Evolutionary conservation across 2,888 invertebrate species (phyloP), one percentile per base, ranked within the genome.

Genomic region (Volucella inflata): DNA sequence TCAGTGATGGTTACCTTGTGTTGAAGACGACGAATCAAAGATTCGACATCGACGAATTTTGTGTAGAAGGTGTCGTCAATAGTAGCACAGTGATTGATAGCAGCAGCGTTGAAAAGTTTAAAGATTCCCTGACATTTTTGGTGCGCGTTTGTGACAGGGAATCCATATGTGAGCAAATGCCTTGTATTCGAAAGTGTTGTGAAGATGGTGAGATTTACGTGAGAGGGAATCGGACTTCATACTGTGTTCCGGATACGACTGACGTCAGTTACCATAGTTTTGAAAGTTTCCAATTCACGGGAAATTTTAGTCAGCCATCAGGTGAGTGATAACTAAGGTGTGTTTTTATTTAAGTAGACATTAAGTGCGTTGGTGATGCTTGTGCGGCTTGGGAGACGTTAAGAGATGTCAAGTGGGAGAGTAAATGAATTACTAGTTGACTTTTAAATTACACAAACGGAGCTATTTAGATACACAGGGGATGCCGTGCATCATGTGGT

Each of bases 111-210:
- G 9, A 14, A 40, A 78, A 12, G 12, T 68, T 72, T 14, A 64
- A 55, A 12, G 75, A 48, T 67, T 75, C 78, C 9, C 72, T 75
- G 80, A 57, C 74, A 44, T 90, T 82, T 71, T 40, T 90, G 36
- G 84, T 91, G 40, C 89, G 90, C 4, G 87, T 88, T 2, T 91
- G 91, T 70, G 88, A 90, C 64, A 82, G 81, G 8, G 67, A 83
- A 14, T 14, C 80, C 8, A 87, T 90, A 4, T 91, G 91, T 72
- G 82, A 89, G n/a, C 74, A 71, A 0, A 80, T 92, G 10, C 90
- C 92, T 0, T 92, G 92, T 77, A 87, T 92, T 17, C 88, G 91
- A 40, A 89, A 90, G 70, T 92, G 92, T 76, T 92, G 92, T 74
- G 87, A 87, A 11, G 90, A 90, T 71, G 90, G 90, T n/a, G 90